Conservation (phyloP, 2,113 vertebrate genomes). For the Struthio camelus region DNA sequence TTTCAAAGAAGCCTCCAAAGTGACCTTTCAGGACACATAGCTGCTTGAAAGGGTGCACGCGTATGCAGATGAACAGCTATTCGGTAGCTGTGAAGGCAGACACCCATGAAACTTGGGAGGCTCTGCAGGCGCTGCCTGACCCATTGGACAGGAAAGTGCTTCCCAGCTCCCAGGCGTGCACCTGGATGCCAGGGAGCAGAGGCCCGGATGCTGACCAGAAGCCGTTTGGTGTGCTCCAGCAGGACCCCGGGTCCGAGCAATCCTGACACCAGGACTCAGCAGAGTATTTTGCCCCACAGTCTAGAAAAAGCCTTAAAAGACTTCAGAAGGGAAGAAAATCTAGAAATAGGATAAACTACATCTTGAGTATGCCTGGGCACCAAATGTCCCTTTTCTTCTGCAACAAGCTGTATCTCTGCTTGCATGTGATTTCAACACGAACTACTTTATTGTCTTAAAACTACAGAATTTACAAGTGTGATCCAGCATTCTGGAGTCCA, state of each 20-base stretch:
- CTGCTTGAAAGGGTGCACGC: neutral
- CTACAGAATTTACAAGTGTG: neutral
- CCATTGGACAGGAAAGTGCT: neutral
- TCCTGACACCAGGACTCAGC: neutral
- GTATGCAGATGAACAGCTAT: neutral
- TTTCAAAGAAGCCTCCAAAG: neutral
- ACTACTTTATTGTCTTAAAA: neutral
- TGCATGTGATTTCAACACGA: neutral
- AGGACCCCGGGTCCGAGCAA: fast-evolving
- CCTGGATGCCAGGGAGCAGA: fast-evolving
- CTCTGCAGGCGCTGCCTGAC: neutral
- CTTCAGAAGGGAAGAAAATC: neutral
- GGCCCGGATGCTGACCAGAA: neutral
- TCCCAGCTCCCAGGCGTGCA: fast-evolving
- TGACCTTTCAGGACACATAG: neutral
- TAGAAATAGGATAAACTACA: neutral
- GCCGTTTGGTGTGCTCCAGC: neutral
- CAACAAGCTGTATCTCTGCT: neutral
- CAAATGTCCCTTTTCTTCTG: neutral
- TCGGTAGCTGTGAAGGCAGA: neutral
- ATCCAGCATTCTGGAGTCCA: neutral
- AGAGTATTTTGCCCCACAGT: neutral
- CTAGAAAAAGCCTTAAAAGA: neutral
- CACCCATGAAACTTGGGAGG: neutral
- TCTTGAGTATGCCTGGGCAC: neutral